phyloP scores from a whole-genome alignment of 2,888 invertebrate genomes.

The Hipparchia sbordonii region DNA sequence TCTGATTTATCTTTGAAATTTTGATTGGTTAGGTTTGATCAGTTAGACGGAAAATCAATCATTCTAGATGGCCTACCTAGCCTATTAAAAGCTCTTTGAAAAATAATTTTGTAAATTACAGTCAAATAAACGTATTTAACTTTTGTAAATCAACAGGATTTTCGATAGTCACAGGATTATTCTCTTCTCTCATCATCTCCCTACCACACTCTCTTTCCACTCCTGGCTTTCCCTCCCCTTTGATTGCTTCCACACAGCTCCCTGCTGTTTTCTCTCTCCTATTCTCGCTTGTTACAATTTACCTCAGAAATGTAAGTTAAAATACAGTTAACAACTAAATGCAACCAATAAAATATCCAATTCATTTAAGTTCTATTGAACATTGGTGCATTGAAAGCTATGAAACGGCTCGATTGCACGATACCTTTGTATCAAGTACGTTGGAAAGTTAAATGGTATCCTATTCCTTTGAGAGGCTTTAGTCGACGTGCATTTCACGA shows the following conservation, averaged over 20 bases:
- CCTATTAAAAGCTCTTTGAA: not conserved
- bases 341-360: not conserved
- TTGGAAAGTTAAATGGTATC: conserved; percentile 1
- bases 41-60: not conserved
- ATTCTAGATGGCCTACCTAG: not conserved
- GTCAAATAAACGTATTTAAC: no score
- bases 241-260: no score
- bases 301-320: not conserved
- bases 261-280: no score
- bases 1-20: no score
- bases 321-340: not conserved
- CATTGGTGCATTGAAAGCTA: conserved; percentile 2
- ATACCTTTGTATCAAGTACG: not conserved
- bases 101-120: no score
- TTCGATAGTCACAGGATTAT: no score
- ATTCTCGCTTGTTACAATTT: not conserved
- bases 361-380: not conserved
- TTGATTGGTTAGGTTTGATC: no score
- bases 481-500: not conserved
- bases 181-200: no score
- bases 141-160: no score
- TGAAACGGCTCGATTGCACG: not conserved
- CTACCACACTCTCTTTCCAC: no score
- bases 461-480: not conserved
- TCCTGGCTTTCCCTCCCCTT: no score